phyloP scores from a whole-genome alignment of 1,140 invertebrate genomes.

The Formica exsecta region DNA sequence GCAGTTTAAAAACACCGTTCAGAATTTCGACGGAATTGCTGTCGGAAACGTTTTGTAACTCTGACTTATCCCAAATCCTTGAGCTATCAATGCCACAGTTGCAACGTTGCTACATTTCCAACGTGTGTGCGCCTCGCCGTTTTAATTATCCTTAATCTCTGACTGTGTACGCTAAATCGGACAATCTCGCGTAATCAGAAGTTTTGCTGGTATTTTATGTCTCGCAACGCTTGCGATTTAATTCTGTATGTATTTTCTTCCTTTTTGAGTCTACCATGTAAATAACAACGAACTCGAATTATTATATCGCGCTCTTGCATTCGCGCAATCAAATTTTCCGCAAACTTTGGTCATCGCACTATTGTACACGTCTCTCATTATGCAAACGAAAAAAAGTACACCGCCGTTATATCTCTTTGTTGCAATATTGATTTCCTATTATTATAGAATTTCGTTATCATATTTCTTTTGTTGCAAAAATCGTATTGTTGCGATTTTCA shows the following conservation, averaged over 20 bases:
- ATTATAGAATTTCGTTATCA: conserved; percentile 34
- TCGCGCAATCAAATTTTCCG: conserved; percentile 43
- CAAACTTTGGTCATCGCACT: background rate
- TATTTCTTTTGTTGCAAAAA: background rate
- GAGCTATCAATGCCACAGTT: background rate
- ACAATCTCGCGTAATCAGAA: conserved; percentile 52
- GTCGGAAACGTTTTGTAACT: conserved; percentile 29
- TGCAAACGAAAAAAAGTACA: conserved; percentile 6
- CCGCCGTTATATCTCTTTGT: background rate
- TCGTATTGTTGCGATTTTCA: conserved; percentile 10
- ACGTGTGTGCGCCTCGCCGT: background rate
- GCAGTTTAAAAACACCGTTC: conserved; percentile 42
- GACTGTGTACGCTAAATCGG: conserved; percentile 4
- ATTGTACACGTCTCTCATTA: background rate
- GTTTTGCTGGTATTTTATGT: conserved; percentile 12
- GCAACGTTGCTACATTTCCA: conserved; percentile 13
- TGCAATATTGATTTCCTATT: conserved; percentile 48
- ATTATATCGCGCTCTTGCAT: conserved; percentile 2
- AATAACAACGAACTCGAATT: conserved; percentile 38
- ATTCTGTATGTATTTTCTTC: background rate
- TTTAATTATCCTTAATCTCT: conserved; percentile 72
- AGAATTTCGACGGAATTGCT: background rate
- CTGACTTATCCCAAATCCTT: conserved; percentile 58
- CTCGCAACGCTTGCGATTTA: conserved; percentile 16
- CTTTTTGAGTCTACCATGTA: conserved; percentile 4